Evolutionary conservation across 2,797 vertebrate species (phyloP).

Genomic region (Gymnopithys bicolor): DNA sequence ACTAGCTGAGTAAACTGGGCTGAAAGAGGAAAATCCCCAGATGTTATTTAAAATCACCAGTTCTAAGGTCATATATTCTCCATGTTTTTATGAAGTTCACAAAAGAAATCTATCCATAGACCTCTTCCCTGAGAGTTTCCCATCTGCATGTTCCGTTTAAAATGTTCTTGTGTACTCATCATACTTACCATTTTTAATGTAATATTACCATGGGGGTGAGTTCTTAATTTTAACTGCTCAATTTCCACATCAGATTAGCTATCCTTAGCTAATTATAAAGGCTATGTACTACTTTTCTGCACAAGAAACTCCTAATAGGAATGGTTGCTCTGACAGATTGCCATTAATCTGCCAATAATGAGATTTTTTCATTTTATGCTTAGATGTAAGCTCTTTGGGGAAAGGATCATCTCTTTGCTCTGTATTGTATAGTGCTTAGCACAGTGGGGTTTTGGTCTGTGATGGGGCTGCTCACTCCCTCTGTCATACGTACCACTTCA

Average conservation of each 20-base stretch:
- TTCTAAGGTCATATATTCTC: neutral
- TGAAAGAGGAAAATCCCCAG: neutral
- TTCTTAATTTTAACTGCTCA: neutral
- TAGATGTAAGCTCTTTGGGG: conserved; percentile 47
- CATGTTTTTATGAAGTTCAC: neutral
- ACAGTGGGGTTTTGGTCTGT: neutral
- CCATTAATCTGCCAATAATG: conserved; percentile 63
- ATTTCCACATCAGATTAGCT: neutral
- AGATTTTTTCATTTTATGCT: conserved; percentile 44
- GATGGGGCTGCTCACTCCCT: neutral
- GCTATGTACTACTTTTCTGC: neutral
- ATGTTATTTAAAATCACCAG: neutral
- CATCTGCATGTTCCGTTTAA: neutral
- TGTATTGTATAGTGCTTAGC: conserved; percentile 4
- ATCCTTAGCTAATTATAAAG: conserved; percentile 9
- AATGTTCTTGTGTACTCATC: neutral
- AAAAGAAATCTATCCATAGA: neutral
- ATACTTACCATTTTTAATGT: neutral
- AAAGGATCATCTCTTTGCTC: conserved; percentile 38
- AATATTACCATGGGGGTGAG: neutral
- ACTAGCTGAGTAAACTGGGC: neutral
- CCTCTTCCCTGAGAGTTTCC: neutral
- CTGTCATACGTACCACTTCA: neutral
- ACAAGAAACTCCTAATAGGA: neutral
- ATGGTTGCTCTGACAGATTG: conserved; percentile 49